These are phyloP conservation scores for Ophonus ardosiacus DNA, from an alignment of 2,888 invertebrate species.

Conservation along the genomic window DNA sequence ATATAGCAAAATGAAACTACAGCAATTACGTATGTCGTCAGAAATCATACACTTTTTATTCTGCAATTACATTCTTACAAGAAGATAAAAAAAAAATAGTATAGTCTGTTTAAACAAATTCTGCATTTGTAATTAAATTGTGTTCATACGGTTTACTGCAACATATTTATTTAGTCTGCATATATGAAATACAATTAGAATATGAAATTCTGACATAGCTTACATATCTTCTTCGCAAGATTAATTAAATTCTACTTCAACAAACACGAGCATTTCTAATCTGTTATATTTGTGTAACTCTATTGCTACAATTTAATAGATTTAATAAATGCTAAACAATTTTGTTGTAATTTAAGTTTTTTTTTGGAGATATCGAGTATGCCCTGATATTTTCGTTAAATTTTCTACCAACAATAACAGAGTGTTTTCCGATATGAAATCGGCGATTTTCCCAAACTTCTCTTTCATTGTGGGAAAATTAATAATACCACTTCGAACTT, in stretches of 20 bases:
- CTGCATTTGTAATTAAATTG: background rate
- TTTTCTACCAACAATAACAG: background rate
- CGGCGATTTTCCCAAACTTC: conserved; percentile 14
- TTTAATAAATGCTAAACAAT: too few species aligned
- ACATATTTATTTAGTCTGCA: background rate
- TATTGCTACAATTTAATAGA: too few species aligned
- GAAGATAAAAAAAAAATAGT: too few species aligned
- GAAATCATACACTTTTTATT: too few species aligned
- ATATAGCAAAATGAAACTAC: too few species aligned
- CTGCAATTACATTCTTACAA: too few species aligned
- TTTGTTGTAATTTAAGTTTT: too few species aligned
- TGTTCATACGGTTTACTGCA: background rate
- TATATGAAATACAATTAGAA: background rate
- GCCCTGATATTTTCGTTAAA: background rate
- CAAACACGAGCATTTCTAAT: too few species aligned
- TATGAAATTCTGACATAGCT: background rate
- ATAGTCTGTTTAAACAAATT: too few species aligned
- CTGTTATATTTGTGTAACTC: too few species aligned
- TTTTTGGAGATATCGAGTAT: background rate
- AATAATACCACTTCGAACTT: conserved; percentile 52
- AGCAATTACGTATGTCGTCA: too few species aligned
- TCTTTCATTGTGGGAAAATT: conserved; percentile 44
- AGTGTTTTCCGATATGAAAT: background rate
- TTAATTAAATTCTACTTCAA: background rate
- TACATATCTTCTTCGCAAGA: background rate